Conservation (phyloP, 2,113 vertebrate genomes). For the Limnothrissa miodon region DNA sequence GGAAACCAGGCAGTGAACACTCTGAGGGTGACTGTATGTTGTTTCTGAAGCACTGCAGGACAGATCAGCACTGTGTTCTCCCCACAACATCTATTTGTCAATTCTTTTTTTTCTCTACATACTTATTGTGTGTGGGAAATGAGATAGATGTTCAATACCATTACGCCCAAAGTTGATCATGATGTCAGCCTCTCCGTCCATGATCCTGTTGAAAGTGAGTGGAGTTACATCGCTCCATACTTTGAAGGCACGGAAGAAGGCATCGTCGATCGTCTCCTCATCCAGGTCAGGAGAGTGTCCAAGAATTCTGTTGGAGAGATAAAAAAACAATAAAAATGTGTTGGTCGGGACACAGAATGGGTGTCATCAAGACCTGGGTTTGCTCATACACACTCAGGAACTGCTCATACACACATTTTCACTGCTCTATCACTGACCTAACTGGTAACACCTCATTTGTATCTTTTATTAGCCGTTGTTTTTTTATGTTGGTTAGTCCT, state of each 20-base stretch:
- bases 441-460: slow-evolving; percentile 11
- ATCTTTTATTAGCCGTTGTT: slow-evolving; percentile 28
- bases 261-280: slow-evolving; percentile 89
- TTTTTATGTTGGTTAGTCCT: slow-evolving; percentile 18
- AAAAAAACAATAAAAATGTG: background rate
- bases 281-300: slow-evolving; percentile 90
- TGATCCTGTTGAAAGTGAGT: slow-evolving; percentile 81
- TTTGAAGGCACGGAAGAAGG: slow-evolving; percentile 93
- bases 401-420: slow-evolving; percentile 32
- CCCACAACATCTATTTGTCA: background rate
- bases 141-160: slow-evolving; percentile 70
- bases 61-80: background rate
- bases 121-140: background rate
- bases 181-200: slow-evolving; percentile 95
- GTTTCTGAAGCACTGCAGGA: background rate
- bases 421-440: slow-evolving; percentile 20
- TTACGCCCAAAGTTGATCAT: slow-evolving; percentile 99
- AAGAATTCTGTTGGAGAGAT: slow-evolving; percentile 79
- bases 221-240: slow-evolving; percentile 97
- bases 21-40: background rate
- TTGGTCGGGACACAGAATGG: background rate
- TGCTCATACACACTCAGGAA: background rate
- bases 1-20: background rate
- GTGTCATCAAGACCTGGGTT: background rate
- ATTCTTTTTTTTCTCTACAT: background rate